phyloP scores from a whole-genome alignment of 2,113 vertebrate species.

The Bubo scandiacus region DNA sequence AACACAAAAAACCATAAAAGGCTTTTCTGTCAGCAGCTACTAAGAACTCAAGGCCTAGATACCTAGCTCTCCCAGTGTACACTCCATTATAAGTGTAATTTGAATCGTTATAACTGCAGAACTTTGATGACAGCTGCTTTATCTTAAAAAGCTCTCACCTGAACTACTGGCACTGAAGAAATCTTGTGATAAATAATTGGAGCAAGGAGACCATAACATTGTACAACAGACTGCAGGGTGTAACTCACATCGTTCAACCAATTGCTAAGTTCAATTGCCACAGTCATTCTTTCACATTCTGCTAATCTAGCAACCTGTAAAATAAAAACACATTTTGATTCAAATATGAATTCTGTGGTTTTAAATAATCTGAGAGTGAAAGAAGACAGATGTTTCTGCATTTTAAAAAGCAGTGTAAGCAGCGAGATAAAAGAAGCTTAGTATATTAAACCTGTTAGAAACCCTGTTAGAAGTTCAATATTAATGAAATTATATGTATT shows the following conservation, averaged over 20 bases:
- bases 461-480: background rate
- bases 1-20: background rate
- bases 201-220: slow-evolving; percentile 87
- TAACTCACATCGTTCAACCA: slow-evolving; percentile 82
- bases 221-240: slow-evolving; percentile 84
- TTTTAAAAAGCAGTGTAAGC: background rate
- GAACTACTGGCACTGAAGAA: slow-evolving; percentile 75
- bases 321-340: slow-evolving; percentile 8
- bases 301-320: slow-evolving; percentile 83
- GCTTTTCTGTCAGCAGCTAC: background rate
- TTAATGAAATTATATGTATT: background rate
- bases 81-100: background rate
- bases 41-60: background rate
- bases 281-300: slow-evolving; percentile 86
- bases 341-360: background rate
- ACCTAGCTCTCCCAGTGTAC: background rate
- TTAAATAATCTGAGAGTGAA: background rate
- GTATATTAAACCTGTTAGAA: background rate
- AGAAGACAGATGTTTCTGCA: background rate
- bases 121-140: background rate
- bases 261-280: slow-evolving; percentile 85
- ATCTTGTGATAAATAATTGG: slow-evolving; percentile 92
- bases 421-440: background rate
- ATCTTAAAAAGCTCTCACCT: slow-evolving; percentile 75
- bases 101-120: background rate